A percentile compares a stretch with the other conserved stretches of the same genome.
Conservation (phyloP, 2,797 vertebrate species). For the Sebastes baramenuke region DNA sequence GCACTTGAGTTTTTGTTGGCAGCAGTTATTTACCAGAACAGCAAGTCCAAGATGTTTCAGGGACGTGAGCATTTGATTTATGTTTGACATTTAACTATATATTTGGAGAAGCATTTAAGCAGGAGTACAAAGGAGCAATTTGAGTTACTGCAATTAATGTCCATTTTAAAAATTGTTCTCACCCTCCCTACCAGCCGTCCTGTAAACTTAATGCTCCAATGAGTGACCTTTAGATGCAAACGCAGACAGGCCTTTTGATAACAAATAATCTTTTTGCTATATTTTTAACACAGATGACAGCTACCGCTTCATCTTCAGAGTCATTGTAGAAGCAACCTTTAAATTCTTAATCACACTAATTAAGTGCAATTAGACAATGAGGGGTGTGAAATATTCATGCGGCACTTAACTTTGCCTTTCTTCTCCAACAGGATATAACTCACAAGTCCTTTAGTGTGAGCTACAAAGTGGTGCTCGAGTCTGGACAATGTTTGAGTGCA, state of each 20-base stretch:
- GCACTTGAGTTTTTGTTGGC: background rate
- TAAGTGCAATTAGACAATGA: constrained; percentile 76
- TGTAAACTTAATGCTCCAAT: constrained; percentile 9
- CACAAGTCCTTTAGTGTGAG: constrained; percentile 6
- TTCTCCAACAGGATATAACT: constrained; percentile 39
- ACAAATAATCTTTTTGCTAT: constrained; percentile 24
- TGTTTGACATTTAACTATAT: constrained; percentile 19
- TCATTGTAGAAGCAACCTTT: constrained; percentile 55
- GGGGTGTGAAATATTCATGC: constrained; percentile 73
- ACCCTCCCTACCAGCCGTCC: background rate
- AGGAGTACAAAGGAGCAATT: constrained; percentile 15
- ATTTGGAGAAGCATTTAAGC: constrained; percentile 29
- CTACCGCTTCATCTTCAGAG: constrained; percentile 55
- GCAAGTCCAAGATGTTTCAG: background rate
- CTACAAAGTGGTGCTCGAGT: constrained; percentile 30
- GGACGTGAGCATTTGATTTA: background rate
- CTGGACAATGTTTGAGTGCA: constrained; percentile 5
- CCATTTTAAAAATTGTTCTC: constrained; percentile 31
- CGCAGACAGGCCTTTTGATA: constrained; percentile 7
- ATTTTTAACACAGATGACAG: constrained; percentile 55
- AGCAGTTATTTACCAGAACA: background rate
- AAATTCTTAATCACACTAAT: constrained; percentile 78
- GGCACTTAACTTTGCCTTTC: constrained; percentile 67
- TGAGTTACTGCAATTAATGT: constrained; percentile 27
- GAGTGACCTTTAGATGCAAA: constrained; percentile 53